phyloP scores from a whole-genome alignment of 2,797 vertebrate species.

The Tarsius wallacei region DNA sequence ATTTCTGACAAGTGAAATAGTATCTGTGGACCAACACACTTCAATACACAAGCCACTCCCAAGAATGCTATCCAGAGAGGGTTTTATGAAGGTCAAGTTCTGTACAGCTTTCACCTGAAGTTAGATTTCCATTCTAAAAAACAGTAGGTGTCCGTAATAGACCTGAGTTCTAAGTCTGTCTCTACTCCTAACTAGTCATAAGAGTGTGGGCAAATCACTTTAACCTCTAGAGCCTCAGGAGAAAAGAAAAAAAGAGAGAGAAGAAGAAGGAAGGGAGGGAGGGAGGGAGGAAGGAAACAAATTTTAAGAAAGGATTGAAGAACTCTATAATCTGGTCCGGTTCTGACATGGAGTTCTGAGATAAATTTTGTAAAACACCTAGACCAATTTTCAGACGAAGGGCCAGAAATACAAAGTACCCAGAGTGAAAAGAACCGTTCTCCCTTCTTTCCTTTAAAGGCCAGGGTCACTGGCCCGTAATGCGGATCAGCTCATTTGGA shows the following conservation, averaged over 20 bases:
- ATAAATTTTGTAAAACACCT: slow-evolving; percentile 54
- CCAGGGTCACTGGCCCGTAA: slow-evolving; percentile 75
- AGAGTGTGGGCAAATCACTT: slow-evolving; percentile 11
- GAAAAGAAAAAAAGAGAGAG: not conserved
- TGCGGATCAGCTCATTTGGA: slow-evolving; percentile 80
- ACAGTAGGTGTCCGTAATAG: not conserved
- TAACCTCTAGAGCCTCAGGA: not conserved
- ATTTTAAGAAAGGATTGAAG: not conserved
- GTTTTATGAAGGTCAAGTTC: slow-evolving; percentile 66
- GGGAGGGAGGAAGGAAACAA: rapidly evolving
- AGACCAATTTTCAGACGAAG: slow-evolving; percentile 66
- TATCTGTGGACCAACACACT: slow-evolving; percentile 55
- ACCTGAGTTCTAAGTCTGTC: not conserved
- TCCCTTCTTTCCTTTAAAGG: slow-evolving; percentile 57
- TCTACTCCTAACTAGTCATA: not conserved
- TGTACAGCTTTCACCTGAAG: slow-evolving; percentile 56
- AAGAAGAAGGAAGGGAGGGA: rapidly evolving
- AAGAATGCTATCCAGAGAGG: slow-evolving; percentile 75
- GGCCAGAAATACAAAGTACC: slow-evolving; percentile 56
- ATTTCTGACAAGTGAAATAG: slow-evolving; percentile 65
- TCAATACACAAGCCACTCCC: slow-evolving; percentile 73
- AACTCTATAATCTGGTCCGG: not conserved
- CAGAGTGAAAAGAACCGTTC: slow-evolving; percentile 52
- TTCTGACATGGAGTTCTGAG: slow-evolving; percentile 54
- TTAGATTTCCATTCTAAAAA: slow-evolving; percentile 62